phyloP scores from a whole-genome alignment of 1,140 invertebrate genomes.

The Neelides sp. region DNA sequence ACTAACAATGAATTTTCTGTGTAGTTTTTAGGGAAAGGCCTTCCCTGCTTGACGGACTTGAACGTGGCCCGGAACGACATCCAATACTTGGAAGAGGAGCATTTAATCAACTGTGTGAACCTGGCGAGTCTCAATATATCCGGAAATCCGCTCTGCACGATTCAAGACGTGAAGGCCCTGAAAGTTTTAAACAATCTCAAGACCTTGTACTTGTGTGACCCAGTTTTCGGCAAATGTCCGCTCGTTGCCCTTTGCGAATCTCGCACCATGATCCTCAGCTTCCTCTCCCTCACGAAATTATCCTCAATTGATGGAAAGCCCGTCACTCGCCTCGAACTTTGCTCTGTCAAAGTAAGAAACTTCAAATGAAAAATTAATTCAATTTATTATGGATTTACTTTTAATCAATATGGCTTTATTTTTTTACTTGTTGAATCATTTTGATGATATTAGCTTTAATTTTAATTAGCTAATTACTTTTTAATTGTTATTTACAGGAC shows the following conservation, averaged over 20 bases:
- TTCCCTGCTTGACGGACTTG: constrained; percentile 13
- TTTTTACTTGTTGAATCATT: too few relatives aligned
- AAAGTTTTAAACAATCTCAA: constrained; percentile 11
- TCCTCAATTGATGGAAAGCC: constrained; percentile 12
- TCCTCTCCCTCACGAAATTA: constrained; percentile 12
- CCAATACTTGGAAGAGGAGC: constrained; percentile 1
- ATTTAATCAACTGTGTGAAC: constrained; percentile 14
- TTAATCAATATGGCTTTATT: too few relatives aligned
- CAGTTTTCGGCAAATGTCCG: constrained; percentile 25
- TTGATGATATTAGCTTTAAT: not conserved
- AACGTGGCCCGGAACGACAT: constrained; percentile 21
- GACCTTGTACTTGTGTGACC: constrained; percentile 12
- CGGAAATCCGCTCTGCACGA: constrained; percentile 21
- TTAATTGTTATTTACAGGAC: constrained; percentile 7
- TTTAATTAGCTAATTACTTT: not conserved
- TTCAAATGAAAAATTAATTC: too few relatives aligned
- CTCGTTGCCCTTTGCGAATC: constrained; percentile 18
- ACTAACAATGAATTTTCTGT: not conserved
- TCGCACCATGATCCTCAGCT: constrained; percentile 15
- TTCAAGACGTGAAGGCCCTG: constrained; percentile 18
- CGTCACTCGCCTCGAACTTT: constrained; percentile 10
- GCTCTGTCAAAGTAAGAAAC: constrained; percentile 3
- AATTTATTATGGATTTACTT: too few relatives aligned
- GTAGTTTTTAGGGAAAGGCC: constrained; percentile 20
- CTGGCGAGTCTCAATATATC: constrained; percentile 16